A percentile compares a stretch with the other conserved stretches of the same genome.
These are phyloP conservation scores for Diadema setosum DNA, from an alignment of 35 echinoderm and acorn worm species.

Conservation along the genomic window DNA sequence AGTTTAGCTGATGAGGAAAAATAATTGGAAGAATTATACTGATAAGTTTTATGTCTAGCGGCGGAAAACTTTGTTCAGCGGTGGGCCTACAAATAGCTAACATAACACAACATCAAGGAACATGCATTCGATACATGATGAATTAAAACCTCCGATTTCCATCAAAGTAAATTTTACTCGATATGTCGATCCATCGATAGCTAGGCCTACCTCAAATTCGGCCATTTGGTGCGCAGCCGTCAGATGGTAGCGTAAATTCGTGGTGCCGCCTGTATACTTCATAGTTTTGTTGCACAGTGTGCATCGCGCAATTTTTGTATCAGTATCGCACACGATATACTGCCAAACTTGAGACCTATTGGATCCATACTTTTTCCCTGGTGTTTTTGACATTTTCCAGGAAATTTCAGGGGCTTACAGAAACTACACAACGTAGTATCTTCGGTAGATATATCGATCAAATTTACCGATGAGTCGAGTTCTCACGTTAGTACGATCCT, in stretches of 20 bases:
- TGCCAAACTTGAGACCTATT: slow-evolving; percentile 10
- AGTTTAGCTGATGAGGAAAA: too few relatives aligned
- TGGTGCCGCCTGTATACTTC: slow-evolving; percentile 20
- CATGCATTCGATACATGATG: too few relatives aligned
- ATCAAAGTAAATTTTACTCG: too few relatives aligned
- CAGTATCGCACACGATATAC: neutral
- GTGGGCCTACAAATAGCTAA: too few relatives aligned
- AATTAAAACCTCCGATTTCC: too few relatives aligned
- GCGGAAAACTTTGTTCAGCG: too few relatives aligned
- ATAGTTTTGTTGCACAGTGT: slow-evolving; percentile 14
- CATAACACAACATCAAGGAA: too few relatives aligned
- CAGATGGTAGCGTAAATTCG: slow-evolving; percentile 5
- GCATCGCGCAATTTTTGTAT: neutral
- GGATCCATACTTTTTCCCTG: neutral
- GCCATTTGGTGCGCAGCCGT: neutral
- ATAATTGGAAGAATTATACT: too few relatives aligned
- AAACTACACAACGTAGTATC: neutral
- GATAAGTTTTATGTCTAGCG: too few relatives aligned
- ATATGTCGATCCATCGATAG: too few relatives aligned
- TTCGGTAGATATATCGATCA: slow-evolving; percentile 20
- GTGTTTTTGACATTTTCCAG: neutral
- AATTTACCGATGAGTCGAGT: slow-evolving; percentile 10
- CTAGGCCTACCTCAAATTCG: neutral
- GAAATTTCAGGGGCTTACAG: neutral
- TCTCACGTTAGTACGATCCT: neutral